Conservation (phyloP, 1,140 invertebrate genomes). For the Apocrypta bakeri region DNA sequence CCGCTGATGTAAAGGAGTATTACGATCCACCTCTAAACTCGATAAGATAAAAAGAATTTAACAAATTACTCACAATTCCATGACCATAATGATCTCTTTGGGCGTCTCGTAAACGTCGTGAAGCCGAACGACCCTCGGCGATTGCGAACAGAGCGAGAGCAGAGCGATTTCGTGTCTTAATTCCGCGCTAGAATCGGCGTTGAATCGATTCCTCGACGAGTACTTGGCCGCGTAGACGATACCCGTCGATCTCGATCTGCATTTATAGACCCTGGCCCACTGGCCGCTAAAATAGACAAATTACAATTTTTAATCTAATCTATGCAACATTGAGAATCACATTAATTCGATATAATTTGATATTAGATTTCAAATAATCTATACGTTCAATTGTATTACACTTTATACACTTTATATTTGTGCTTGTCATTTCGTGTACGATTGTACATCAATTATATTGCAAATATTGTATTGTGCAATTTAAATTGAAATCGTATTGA, state of each 20-base stretch:
- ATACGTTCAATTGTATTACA: no score
- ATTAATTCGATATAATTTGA: no score
- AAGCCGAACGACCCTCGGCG: slow-evolving; percentile 80
- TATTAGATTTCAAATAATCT: no score
- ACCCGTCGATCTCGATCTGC: slow-evolving; percentile 77
- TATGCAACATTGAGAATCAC: no score
- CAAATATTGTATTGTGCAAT: no score
- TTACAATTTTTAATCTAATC: no score
- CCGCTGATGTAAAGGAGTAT: slow-evolving; percentile 3
- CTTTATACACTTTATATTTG: no score
- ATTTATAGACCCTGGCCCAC: slow-evolving; percentile 85
- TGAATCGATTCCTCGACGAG: slow-evolving; percentile 80
- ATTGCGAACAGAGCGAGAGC: slow-evolving; percentile 78
- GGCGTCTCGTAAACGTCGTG: slow-evolving; percentile 84
- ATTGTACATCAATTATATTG: no score
- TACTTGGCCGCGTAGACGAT: slow-evolving; percentile 84
- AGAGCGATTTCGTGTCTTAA: slow-evolving; percentile 82
- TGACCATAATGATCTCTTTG: slow-evolving; percentile 82
- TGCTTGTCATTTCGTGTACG: no score
- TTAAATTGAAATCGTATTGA: no score
- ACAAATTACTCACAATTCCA: slow-evolving; percentile 82
- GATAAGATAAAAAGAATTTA: not conserved
- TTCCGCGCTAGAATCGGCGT: slow-evolving; percentile 79
- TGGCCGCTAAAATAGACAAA: slow-evolving; percentile 78
- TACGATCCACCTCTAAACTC: not conserved